These are phyloP conservation scores for Tyria jacobaeae DNA, from an alignment of 2,888 invertebrate species.

Conservation along the genomic window DNA sequence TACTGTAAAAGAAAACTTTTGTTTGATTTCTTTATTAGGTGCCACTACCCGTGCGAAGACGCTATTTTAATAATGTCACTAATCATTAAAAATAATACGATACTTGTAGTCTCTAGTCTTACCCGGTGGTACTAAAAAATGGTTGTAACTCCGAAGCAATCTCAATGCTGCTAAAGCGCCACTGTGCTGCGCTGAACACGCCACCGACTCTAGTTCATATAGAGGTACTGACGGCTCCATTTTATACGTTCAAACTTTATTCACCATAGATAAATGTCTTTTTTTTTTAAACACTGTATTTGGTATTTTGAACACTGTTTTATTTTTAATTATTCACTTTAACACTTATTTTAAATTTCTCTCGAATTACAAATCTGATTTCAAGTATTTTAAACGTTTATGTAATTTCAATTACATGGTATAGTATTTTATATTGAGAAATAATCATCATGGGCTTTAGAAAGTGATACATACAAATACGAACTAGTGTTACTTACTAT, in stretches of 20 bases:
- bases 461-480: too few relatives aligned
- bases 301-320: neutral
- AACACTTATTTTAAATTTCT: neutral
- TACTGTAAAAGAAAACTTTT: too few relatives aligned
- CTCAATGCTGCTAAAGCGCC: conserved; percentile 88
- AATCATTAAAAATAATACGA: too few relatives aligned
- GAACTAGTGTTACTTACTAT: too few relatives aligned
- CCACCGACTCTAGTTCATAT: conserved; percentile 64
- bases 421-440: too few relatives aligned
- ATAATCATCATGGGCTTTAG: too few relatives aligned
- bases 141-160: conserved; percentile 89
- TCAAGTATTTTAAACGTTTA: neutral
- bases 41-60: too few relatives aligned
- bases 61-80: too few relatives aligned
- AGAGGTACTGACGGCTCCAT: conserved; percentile 63
- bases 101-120: too few relatives aligned
- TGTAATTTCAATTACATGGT: neutral
- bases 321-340: neutral
- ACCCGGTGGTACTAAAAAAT: conserved; percentile 88
- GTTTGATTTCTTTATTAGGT: too few relatives aligned
- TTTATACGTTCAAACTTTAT: conserved; percentile 4
- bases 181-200: conserved; percentile 64
- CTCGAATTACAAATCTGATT: neutral
- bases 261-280: too few relatives aligned
- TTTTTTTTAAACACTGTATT: too few relatives aligned